These are phyloP conservation scores for Microctonus brassicae DNA, from an alignment of 2,888 invertebrate species.

Conservation along the genomic window DNA sequence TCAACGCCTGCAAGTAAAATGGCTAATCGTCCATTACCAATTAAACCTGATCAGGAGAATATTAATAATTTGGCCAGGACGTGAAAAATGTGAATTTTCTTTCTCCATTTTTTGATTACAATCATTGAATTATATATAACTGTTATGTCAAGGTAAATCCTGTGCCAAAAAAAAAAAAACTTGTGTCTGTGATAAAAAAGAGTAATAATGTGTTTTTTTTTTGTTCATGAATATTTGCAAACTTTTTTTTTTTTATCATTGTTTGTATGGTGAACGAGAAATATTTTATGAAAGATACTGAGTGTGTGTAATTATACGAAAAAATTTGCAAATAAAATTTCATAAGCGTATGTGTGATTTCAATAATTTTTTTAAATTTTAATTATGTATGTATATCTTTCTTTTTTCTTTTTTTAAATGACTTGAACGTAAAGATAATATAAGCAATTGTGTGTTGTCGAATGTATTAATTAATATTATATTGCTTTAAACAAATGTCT, in stretches of 20 bases:
- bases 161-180: not conserved
- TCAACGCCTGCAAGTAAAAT: conserved; percentile 73
- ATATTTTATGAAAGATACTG: not conserved
- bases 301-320: not conserved
- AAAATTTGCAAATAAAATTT: not conserved
- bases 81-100: conserved; percentile 36
- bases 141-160: not conserved
- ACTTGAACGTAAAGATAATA: not conserved
- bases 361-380: too few relatives aligned
- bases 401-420: not conserved
- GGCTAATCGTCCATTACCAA: conserved; percentile 79
- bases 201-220: not conserved
- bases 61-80: conserved; percentile 50
- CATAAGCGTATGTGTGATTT: not conserved
- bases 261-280: not conserved
- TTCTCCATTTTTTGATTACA: not conserved
- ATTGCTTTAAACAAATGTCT: conserved; percentile 4
- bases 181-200: not conserved
- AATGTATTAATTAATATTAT: conserved; percentile 6
- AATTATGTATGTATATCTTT: not conserved
- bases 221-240: not conserved
- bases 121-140: not conserved
- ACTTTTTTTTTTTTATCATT: not conserved
- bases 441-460: not conserved
- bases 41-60: conserved; percentile 73